Conservation (phyloP, 2,113 vertebrate genomes). For the Neotragus moschatus region DNA sequence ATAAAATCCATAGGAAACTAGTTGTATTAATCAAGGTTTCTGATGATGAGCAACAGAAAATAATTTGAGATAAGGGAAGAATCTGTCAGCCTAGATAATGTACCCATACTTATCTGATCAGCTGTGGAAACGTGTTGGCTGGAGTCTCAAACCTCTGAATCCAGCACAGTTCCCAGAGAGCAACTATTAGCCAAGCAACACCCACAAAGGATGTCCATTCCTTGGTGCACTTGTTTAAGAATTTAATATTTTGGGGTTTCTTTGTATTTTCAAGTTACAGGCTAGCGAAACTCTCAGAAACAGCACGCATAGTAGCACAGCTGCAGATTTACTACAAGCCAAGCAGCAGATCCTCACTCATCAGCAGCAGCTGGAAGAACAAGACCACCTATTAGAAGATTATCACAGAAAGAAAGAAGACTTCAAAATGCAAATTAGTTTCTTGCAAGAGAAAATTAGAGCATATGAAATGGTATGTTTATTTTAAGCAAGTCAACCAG, state of each 20-base stretch:
- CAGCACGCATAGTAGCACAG: constrained; percentile 92
- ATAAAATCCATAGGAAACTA: neutral
- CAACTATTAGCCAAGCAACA: neutral
- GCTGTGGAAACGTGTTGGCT: neutral
- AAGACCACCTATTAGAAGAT: constrained; percentile 79
- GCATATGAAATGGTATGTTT: constrained; percentile 83
- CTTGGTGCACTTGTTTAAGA: neutral
- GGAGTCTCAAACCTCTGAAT: neutral
- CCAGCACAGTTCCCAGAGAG: neutral
- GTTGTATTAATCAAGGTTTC: neutral
- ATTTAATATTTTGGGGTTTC: neutral
- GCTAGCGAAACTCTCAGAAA: constrained; percentile 93
- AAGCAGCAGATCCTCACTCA: constrained; percentile 89
- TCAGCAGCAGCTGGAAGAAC: constrained; percentile 91
- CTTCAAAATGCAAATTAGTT: constrained; percentile 78
- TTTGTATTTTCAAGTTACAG: constrained; percentile 87
- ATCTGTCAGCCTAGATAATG: neutral
- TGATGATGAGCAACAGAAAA: constrained; percentile 26
- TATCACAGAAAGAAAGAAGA: constrained; percentile 84
- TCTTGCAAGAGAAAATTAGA: constrained; percentile 83
- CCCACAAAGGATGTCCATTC: neutral
- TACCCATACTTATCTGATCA: neutral
- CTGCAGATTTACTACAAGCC: constrained; percentile 92
- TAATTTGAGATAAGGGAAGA: neutral
- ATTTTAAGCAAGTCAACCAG: neutral